Base-by-base conservation (phyloP, 2,797 vertebrate species). In the Crenichthys baileyi region DNA sequence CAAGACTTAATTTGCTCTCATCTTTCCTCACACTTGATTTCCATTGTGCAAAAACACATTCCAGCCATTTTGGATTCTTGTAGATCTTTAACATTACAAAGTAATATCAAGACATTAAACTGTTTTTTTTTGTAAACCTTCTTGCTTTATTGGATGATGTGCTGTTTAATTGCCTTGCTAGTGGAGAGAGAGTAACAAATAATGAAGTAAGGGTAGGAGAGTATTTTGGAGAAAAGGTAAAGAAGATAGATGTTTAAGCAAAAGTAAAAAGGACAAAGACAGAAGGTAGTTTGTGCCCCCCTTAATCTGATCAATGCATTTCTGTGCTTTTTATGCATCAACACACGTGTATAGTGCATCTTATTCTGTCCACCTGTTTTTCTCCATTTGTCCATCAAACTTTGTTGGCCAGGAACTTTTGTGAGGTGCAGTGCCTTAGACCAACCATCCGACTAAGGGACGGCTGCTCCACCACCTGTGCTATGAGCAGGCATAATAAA, bases 31-130 rank as follows among this genome's bases (percentile, higher is more conserved):
- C 8, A 77, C 82, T 70, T 68, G 24, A 70, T 81, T 83, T 70
- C 53, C 29, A 82, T 75, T 67, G 46, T 56, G 75, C 70, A 24
- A 63, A 75, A 51, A 15, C 15, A 60, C 55, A 75, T 61, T 76
- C 70, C 61, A 63, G 74, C 79, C 79, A 76, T 78, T 81, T 79
- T 73, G 50, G 41, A 70, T 79, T 79, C 78, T 73, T 70, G 81
- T 81, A 77, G 76, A 86, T 83, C 79, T 88, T 81, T 83, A 73
- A 65, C 60, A 22, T 79, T 70, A 75, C 87, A 79, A 83, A 81
- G 77, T 83, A 78, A 73, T 75, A 73, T 81, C 6, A 2, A n/a
- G 46, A 75, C 79, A 78, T 83, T 83, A 79, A 84, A 78, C 61
- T 18, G 12, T 46, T 12, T 63, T 75, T n/a, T 85, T 73, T 44